These are phyloP conservation scores for Physeter macrocephalus DNA, from an alignment of 2,113 vertebrate species.

Conservation along the genomic window DNA sequence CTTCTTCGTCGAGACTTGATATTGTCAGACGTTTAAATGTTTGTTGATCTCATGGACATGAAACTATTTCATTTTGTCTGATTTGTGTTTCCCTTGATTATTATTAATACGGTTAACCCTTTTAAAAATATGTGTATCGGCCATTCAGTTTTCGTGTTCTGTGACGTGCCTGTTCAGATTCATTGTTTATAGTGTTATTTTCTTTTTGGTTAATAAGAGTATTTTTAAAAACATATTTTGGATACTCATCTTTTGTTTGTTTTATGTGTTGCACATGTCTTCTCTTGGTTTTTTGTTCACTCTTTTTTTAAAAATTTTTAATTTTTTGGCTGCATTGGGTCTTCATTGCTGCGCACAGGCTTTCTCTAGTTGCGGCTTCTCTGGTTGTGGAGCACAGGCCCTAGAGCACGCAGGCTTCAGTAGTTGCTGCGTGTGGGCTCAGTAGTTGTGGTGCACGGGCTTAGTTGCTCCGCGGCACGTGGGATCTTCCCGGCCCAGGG, in stretches of 20 bases:
- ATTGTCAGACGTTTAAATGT: not conserved
- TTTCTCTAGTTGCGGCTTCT: no score
- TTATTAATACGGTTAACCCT: not conserved
- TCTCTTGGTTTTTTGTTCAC: not conserved
- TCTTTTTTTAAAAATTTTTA: not conserved
- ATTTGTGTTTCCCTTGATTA: not conserved
- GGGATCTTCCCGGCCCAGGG: no score
- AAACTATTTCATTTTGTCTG: not conserved
- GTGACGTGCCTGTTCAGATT: not conserved
- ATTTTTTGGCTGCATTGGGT: no score
- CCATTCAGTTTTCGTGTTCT: not conserved
- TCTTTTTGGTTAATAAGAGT: not conserved
- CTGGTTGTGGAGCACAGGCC: no score
- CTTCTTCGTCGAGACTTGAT: not conserved
- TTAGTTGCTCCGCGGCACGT: no score
- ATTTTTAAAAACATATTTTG: not conserved
- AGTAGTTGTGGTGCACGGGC: no score
- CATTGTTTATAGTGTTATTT: not conserved
- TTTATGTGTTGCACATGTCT: not conserved
- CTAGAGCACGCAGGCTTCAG: no score
- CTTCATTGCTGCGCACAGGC: no score
- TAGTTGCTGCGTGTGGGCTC: no score
- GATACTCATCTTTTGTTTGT: not conserved
- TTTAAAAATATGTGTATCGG: not conserved
- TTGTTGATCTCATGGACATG: not conserved